Base-by-base conservation (phyloP, 2,113 vertebrate genomes). In the Nycticebus coucang region DNA sequence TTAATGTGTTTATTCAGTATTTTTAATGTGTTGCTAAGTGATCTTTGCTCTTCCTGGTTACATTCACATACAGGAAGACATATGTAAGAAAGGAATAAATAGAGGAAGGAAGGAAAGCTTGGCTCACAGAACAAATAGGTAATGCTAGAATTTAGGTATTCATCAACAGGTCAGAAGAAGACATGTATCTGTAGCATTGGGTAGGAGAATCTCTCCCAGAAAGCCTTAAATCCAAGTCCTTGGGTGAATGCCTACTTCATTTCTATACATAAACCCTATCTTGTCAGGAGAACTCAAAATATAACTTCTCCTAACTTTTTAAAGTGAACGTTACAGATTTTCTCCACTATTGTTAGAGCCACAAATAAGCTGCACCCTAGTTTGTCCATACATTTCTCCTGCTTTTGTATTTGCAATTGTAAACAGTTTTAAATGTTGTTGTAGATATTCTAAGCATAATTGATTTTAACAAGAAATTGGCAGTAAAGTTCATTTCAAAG, bases 381-480 rank as follows among this genome's bases (percentile, higher is more conserved):
- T 6, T 19, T 45, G 91, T 81, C 59, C 14, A 64, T 62, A 69
- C 50, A 2, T 17, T 87, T 90, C 60, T 45, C 41, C 35, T 85
- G 35, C 12, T 30, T 95, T 86, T 81, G 41, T 72, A 50, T 92
- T 88, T 95, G 64, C 21, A 33, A 24, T 57, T 78, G 26, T 93
- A 84, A 97, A 85, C 74, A 18, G 22, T 71, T 97, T 96, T 92
- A 5, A 79, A 91, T 87, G 4, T 45, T 79, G 17, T 95, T 95
- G 28, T 95, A 95, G 79, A 91, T 80, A 93, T 35, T 81, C 55
- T 91, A 77, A 94, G 91, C 13, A 85, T 59, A 97, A 96, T 82
- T 94, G 83, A 90, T 97, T 95, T 89, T 92, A 94, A 93, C 60
- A 97, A 95, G 45, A 57, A 96, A 89, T 72, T 94, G 75, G 6